phyloP scores from a whole-genome alignment of 2,888 invertebrate genomes.

The Heteromyza rotundicornis region DNA sequence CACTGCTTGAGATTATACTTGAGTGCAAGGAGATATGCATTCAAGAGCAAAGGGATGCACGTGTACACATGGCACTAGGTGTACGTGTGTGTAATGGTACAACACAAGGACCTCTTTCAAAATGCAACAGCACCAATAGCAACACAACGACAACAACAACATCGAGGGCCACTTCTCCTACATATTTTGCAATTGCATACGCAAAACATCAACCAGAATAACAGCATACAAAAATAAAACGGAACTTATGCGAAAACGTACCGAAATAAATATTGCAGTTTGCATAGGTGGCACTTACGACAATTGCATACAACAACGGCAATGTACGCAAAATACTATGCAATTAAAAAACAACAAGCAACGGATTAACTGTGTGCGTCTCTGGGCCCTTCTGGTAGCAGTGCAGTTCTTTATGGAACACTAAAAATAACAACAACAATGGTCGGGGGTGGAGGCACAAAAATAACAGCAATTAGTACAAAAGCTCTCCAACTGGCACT shows the following conservation, averaged over 20 bases:
- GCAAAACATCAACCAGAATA: not conserved
- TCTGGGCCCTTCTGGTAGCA: too few species aligned
- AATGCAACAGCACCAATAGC: slow-evolving; percentile 32
- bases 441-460: too few species aligned
- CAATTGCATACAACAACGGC: slow-evolving; percentile 37
- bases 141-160: slow-evolving; percentile 35
- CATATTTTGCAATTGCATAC: not conserved
- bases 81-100: not conserved
- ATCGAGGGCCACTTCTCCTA: slow-evolving; percentile 19
- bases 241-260: not conserved
- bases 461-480: too few species aligned
- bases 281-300: slow-evolving; percentile 50
- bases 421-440: too few species aligned
- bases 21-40: too few species aligned
- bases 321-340: not conserved
- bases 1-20: too few species aligned
- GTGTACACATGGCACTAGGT: not conserved
- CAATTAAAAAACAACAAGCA: not conserved
- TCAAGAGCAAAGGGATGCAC: too few species aligned
- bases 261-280: slow-evolving; percentile 49
- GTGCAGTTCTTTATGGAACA: too few species aligned
- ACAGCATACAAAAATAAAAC: too few species aligned
- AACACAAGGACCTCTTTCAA: slow-evolving; percentile 50
- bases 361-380: not conserved
- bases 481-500: too few species aligned